A percentile compares a stretch with the other conserved stretches of the same genome.
Evolutionary conservation across 2,113 vertebrate genomes (phyloP).

Genomic region (Elanus axillaris): DNA sequence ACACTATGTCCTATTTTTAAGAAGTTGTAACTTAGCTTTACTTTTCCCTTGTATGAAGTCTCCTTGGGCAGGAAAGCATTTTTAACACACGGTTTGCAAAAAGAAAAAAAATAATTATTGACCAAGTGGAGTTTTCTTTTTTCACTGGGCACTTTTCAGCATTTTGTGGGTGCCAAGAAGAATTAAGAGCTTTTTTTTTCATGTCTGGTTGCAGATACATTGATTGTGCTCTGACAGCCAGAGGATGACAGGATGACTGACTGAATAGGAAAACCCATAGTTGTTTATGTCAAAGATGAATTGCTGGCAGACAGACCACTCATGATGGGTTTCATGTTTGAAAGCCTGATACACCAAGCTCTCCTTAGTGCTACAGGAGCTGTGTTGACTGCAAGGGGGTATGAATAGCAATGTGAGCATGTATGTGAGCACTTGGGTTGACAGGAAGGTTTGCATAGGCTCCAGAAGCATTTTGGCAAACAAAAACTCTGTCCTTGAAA

Average conservation of each 20-base stretch:
- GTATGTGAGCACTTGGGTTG: not conserved
- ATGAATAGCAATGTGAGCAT: not conserved
- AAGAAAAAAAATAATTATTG: not conserved
- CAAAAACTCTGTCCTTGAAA: not conserved
- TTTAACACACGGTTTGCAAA: not conserved
- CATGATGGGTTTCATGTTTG: not conserved
- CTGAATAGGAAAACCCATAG: not conserved
- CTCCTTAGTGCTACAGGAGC: not conserved
- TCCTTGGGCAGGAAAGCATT: not conserved
- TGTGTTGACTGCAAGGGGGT: not conserved
- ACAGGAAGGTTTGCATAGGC: not conserved
- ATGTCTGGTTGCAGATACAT: not conserved
- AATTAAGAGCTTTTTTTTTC: not conserved
- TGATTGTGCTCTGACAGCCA: not conserved
- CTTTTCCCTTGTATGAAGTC: not conserved
- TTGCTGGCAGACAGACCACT: not conserved
- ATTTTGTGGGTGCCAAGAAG: not conserved
- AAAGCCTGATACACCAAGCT: not conserved
- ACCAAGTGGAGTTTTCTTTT: not conserved
- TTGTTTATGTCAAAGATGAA: not conserved
- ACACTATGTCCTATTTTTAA: not conserved
- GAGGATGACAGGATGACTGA: not conserved
- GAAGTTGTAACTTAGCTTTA: conserved; percentile 10
- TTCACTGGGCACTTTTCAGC: not conserved
- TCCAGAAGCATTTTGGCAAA: not conserved